These are phyloP conservation scores for Rhyacichthys aspro DNA, from an alignment of 2,797 vertebrate species.

Conservation along the genomic window DNA sequence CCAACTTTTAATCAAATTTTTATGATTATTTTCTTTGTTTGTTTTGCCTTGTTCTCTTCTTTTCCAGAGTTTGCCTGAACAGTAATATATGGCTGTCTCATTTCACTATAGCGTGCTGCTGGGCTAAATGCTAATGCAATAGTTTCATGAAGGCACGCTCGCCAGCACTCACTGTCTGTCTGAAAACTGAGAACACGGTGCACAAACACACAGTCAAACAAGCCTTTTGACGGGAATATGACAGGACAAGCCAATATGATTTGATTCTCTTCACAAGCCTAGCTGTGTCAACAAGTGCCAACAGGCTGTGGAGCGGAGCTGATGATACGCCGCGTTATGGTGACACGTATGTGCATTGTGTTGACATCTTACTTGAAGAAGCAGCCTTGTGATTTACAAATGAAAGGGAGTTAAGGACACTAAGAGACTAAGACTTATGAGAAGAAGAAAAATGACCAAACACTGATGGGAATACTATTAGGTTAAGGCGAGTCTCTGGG, in stretches of 20 bases:
- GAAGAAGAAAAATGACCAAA: background rate
- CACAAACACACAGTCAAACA: slow-evolving; percentile 27
- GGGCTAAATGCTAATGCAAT: slow-evolving; percentile 91
- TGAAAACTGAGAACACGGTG: background rate
- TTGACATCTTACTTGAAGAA: slow-evolving; percentile 85
- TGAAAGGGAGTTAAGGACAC: background rate
- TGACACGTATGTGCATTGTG: slow-evolving; percentile 60
- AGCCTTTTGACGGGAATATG: slow-evolving; percentile 87
- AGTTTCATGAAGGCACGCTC: slow-evolving; percentile 57
- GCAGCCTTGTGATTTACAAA: slow-evolving; percentile 85
- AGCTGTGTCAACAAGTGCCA: slow-evolving; percentile 27
- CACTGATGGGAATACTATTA: background rate
- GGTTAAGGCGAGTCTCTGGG: too few relatives aligned
- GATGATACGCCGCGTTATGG: slow-evolving; percentile 83
- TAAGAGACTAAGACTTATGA: slow-evolving; percentile 1
- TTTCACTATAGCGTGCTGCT: slow-evolving; percentile 83
- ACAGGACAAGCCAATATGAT: slow-evolving; percentile 94
- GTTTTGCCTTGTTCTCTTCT: slow-evolving; percentile 15
- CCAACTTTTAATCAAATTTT: too few relatives aligned
- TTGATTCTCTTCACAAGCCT: slow-evolving; percentile 88
- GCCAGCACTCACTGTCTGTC: slow-evolving; percentile 15
- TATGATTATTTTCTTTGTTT: too few relatives aligned
- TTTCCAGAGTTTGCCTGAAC: slow-evolving; percentile 62
- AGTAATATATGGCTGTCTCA: slow-evolving; percentile 80
- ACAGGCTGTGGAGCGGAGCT: slow-evolving; percentile 80